phyloP scores from a whole-genome alignment of 2,113 vertebrate species.

The Galeopterus variegatus region DNA sequence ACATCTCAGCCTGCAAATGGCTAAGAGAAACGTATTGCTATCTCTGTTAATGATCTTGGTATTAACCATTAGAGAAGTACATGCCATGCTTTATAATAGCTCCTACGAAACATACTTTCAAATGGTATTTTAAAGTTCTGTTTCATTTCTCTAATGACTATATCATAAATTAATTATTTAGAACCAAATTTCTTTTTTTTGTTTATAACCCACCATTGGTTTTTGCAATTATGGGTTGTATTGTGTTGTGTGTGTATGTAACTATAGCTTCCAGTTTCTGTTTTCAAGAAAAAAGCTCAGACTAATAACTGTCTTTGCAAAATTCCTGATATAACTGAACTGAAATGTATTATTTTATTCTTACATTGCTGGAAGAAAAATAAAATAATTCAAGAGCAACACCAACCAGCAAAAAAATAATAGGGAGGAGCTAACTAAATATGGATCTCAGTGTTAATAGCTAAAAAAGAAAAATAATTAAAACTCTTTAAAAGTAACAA shows the following conservation, averaged over 20 bases:
- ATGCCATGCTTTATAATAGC: neutral
- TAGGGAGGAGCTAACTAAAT: neutral
- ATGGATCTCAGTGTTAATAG: neutral
- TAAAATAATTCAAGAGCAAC: slow-evolving; percentile 22
- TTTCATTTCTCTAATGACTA: slow-evolving; percentile 51
- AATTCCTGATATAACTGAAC: neutral
- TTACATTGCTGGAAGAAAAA: slow-evolving; percentile 14
- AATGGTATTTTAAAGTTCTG: slow-evolving; percentile 10
- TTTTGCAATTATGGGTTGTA: neutral
- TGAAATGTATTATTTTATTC: slow-evolving; percentile 5
- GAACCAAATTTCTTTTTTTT: neutral
- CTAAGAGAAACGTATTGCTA: slow-evolving; percentile 35
- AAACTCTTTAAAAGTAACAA: slow-evolving; percentile 15
- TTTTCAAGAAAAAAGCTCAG: neutral
- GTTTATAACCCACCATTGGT: neutral
- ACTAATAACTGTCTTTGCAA: slow-evolving; percentile 12
- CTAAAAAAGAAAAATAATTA: neutral
- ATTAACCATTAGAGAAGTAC: slow-evolving; percentile 33
- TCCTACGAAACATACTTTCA: slow-evolving; percentile 6
- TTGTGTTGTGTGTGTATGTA: neutral
- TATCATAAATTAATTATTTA: neutral
- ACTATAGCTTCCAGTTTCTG: neutral
- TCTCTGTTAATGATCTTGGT: slow-evolving; percentile 7
- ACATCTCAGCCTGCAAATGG: neutral
- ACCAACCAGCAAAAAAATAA: neutral